phyloP scores from a whole-genome alignment of 2,113 vertebrate species.

The Oxyura jamaicensis region DNA sequence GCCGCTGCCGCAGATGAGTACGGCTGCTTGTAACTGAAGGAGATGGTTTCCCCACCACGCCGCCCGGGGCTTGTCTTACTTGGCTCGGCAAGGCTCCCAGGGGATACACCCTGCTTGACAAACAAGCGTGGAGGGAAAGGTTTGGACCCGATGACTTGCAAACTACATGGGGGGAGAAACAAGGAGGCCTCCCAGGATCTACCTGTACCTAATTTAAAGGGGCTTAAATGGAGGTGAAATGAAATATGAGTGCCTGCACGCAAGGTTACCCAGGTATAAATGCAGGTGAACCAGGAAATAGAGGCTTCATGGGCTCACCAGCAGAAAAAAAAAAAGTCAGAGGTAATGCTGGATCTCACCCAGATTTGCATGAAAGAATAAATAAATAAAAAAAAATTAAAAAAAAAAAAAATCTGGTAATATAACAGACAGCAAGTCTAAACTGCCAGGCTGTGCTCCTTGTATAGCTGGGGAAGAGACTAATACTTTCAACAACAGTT shows the following conservation, averaged over 20 bases:
- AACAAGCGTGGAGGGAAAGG: not conserved
- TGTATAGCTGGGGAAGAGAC: not conserved
- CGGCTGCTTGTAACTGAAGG: not conserved
- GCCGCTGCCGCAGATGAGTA: constrained; percentile 2
- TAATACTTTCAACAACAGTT: not conserved
- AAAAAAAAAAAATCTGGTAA: not conserved
- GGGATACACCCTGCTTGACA: accelerated
- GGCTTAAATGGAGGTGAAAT: not conserved
- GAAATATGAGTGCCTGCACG: accelerated
- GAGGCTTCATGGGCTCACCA: not conserved
- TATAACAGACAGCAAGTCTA: not conserved
- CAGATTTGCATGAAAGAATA: not conserved
- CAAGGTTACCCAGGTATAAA: not conserved
- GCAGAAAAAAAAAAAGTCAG: not conserved
- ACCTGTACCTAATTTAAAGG: not conserved
- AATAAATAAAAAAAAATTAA: too few relatives aligned
- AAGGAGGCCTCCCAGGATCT: not conserved
- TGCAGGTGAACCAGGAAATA: not conserved
- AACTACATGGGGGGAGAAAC: not conserved
- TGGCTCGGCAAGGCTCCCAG: not conserved
- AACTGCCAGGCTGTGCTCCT: not conserved
- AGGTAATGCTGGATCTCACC: not conserved
- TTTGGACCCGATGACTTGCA: accelerated
- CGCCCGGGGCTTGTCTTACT: not conserved
- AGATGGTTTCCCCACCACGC: not conserved